These are phyloP conservation scores for Pagetopsis macropterus DNA, from an alignment of 2,797 vertebrate species.

Conservation along the genomic window DNA sequence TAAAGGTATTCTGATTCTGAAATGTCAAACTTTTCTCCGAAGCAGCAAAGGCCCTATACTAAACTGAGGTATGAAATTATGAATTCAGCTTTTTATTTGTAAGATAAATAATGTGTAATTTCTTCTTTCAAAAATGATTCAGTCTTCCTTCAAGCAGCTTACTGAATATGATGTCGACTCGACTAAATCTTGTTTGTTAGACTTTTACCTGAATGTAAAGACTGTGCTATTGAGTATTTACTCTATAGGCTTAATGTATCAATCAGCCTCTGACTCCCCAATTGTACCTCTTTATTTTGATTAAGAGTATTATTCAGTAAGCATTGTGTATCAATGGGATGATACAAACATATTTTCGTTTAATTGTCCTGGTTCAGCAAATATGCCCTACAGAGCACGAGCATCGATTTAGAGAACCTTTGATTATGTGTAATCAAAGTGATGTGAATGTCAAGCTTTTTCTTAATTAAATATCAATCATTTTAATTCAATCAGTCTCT, in stretches of 20 bases:
- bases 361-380: background rate
- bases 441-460: constrained; percentile 33
- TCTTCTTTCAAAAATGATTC: background rate
- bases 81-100: background rate
- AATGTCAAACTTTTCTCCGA: background rate
- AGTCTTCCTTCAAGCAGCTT: background rate
- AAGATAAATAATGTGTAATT: background rate
- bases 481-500: constrained; percentile 65
- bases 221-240: background rate
- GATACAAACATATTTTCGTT: background rate
- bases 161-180: background rate
- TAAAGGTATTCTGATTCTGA: too few species aligned
- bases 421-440: constrained; percentile 41
- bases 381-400: background rate
- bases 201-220: background rate
- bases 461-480: constrained; percentile 69
- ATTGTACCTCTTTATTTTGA: background rate
- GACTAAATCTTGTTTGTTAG: background rate
- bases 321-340: background rate
- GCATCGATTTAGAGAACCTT: constrained; percentile 10
- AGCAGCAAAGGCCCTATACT: background rate
- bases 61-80: background rate
- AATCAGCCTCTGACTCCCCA: background rate
- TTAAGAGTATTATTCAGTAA: background rate
- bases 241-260: background rate